Conservation (phyloP, 1,140 invertebrate genomes). For the Caenorhabditis briggsae region DNA sequence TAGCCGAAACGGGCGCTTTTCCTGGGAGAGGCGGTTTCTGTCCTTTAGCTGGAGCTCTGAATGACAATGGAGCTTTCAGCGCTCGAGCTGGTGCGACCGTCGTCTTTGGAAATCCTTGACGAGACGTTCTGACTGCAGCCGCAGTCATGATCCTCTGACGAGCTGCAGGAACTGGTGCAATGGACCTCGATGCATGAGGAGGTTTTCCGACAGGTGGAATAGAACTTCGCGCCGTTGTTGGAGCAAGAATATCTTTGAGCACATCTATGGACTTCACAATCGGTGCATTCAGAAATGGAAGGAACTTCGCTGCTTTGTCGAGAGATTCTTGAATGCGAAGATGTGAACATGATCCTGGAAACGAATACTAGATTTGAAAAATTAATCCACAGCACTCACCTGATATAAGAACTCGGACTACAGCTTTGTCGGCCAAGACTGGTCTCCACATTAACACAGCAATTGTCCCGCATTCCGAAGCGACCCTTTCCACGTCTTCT, state of each 20-base stretch:
- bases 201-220: not conserved
- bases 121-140: too few relatives aligned
- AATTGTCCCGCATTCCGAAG: not conserved
- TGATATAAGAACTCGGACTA: not conserved
- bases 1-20: too few relatives aligned
- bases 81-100: too few relatives aligned
- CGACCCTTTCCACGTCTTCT: not conserved
- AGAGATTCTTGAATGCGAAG: not conserved
- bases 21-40: too few relatives aligned
- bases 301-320: not conserved
- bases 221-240: not conserved
- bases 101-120: too few relatives aligned
- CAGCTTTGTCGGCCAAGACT: not conserved
- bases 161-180: not conserved
- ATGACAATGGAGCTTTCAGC: too few relatives aligned
- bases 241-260: not conserved
- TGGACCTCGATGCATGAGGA: not conserved
- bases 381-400: not conserved
- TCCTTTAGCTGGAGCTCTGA: too few relatives aligned
- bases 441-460: slow-evolving; percentile 9
- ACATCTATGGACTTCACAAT: not conserved
- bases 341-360: not conserved
- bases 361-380: not conserved
- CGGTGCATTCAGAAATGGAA: slow-evolving; percentile 6
- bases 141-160: not conserved